Percentiles rank a stretch among this genome's conserved stretches.
Evolutionary conservation across 2,113 vertebrate species (phyloP).

Genomic region (Emydura subglobosa): DNA sequence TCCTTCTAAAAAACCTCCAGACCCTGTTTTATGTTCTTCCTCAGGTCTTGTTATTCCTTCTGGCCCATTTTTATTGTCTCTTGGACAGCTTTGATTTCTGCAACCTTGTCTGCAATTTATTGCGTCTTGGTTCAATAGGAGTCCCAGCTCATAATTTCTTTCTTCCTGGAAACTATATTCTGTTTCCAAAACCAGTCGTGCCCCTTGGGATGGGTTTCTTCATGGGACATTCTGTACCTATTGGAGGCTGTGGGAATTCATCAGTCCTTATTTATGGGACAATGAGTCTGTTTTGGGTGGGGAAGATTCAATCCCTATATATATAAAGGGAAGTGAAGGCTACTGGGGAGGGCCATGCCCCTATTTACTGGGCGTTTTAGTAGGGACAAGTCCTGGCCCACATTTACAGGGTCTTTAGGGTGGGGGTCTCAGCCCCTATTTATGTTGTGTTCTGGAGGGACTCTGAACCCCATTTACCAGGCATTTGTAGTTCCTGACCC

Average conservation of each 20-base stretch:
- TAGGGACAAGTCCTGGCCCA: background rate
- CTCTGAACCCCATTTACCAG: too few relatives aligned
- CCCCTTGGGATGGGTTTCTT: background rate
- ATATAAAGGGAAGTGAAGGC: too few relatives aligned
- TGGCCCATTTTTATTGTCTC: background rate
- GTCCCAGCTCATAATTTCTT: background rate
- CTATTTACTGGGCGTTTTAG: background rate
- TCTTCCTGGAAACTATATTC: rapidly evolving
- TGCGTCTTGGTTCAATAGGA: rapidly evolving
- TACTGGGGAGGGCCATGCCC: background rate
- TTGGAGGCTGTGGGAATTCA: background rate
- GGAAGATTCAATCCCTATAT: background rate
- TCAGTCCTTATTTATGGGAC: background rate
- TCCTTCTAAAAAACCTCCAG: background rate
- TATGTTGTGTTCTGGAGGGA: too few relatives aligned
- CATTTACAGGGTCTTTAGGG: background rate
- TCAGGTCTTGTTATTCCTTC: background rate
- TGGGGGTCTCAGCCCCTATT: background rate
- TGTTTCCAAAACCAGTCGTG: background rate
- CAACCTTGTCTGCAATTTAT: rapidly evolving
- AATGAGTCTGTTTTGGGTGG: background rate
- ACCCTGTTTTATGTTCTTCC: background rate
- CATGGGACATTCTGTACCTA: background rate
- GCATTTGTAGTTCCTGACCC: too few relatives aligned
- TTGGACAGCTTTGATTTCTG: background rate